Conservation (phyloP, 2,797 vertebrate genomes). For the Xyrichtys novacula region DNA sequence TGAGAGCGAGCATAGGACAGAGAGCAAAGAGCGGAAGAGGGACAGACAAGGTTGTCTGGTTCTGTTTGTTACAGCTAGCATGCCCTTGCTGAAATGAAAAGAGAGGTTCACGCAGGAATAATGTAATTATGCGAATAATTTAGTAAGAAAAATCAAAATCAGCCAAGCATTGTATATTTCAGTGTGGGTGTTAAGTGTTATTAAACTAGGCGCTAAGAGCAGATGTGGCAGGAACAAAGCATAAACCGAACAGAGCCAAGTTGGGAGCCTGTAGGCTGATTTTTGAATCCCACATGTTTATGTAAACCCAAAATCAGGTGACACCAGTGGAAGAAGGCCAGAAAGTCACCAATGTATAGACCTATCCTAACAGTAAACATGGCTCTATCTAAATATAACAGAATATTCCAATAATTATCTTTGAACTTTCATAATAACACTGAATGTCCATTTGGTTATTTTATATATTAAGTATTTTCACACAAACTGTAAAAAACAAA, state of each 20-base stretch:
- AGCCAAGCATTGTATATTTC: not conserved
- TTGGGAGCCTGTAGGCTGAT: not conserved
- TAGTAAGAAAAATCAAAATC: not conserved
- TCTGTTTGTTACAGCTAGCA: not conserved
- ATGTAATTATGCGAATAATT: not conserved
- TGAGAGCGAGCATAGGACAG: not conserved
- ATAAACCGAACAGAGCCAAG: not conserved
- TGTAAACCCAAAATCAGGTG: not conserved
- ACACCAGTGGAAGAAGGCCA: not conserved
- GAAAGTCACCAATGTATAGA: no score
- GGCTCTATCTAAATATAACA: no score
- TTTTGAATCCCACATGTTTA: not conserved
- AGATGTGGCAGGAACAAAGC: not conserved
- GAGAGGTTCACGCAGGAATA: not conserved
- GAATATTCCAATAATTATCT: no score
- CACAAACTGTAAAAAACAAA: no score
- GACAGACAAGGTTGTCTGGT: slow-evolving; percentile 12
- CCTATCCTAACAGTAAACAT: no score
- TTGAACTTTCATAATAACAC: no score
- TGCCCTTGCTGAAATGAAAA: not conserved
- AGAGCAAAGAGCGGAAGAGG: not conserved
- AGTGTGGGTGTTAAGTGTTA: not conserved
- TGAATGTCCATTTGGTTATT: not conserved
- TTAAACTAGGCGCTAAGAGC: not conserved
- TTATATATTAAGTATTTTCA: no score